phyloP scores from a whole-genome alignment of 2,888 invertebrate species.

The Biston stratarius region DNA sequence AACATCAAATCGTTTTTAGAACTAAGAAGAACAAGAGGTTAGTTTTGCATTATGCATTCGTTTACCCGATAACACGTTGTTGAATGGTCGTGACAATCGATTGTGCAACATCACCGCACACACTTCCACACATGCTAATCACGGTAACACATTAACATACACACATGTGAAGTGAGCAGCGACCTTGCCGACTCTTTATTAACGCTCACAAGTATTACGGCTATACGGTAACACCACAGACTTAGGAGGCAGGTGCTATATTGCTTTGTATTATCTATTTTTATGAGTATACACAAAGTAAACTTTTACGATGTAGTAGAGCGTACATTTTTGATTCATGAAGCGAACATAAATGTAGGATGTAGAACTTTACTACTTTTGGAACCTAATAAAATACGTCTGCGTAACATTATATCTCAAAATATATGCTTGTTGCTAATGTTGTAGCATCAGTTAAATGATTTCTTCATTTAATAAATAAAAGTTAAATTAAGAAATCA shows the following conservation, averaged over 20 bases:
- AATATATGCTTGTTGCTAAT: no score
- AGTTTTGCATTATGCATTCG: conserved; percentile 4
- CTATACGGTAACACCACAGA: not conserved
- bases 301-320: not conserved
- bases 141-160: conserved; percentile 11
- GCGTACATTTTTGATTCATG: not conserved
- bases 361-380: not conserved
- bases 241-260: not conserved
- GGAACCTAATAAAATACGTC: not conserved
- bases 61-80: conserved; percentile 1
- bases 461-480: no score
- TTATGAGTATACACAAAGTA: not conserved
- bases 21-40: not conserved
- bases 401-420: no score
- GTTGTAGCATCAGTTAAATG: no score
- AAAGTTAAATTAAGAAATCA: no score
- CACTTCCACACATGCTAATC: conserved; percentile 20
- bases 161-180: not conserved
- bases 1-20: no score
- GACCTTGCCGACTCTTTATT: conserved; percentile 23
- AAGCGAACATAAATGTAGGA: not conserved
- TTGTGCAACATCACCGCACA: conserved; percentile 21
- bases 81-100: conserved; percentile 10
- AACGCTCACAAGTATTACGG: conserved; percentile 11
- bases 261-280: not conserved